Base-by-base conservation (phyloP, 1,140 invertebrate genomes). In the Triops cancriformis region DNA sequence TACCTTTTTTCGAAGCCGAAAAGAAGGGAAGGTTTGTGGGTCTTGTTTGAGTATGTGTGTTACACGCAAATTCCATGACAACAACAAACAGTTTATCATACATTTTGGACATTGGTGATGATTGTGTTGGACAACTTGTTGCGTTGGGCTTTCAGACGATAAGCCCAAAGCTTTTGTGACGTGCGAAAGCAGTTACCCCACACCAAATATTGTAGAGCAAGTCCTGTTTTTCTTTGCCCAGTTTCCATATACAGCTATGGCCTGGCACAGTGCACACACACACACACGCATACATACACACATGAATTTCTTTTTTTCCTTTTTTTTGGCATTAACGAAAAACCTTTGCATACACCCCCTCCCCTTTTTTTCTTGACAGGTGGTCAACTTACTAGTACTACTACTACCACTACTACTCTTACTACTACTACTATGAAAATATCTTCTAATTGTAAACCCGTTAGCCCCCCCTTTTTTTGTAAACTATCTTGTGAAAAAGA, bases 101-200 rank as follows among this genome's bases (percentile, higher is more conserved):
- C 51, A 6, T 64, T 64, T 64, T 64, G 51, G 51, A 64, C 51
- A 64, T 64, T 64, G 51, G 51, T 64, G 51, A 64, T 64, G 51
- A 64, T 64, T 64, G 51, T 64, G 51, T 64, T 64, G 51, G 51
- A 64, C 51, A 64, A 64, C 51, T 64, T 64, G 51, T 64, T 64
- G 51, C 51, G 51, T 64, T 64, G 51, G 51, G 14, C 23, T n/a
- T 18, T 64, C 6, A 64, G 51, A 64, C 18, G 23, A 64, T 37
- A 37, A 37, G 31, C 14, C 51, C 51, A 18, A 64, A n/a, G 51
- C 51, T 64, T 64, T 18, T 64, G 51, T 64, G 51, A 64, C 51
- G 51, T 64, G 51, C 51, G 51, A 64, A 64, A 64, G 51, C 51
- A 64, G 51, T 64, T 64, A 64, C 51, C 51, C 51, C 51, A 64